A percentile compares a stretch with the other conserved stretches of the same genome.
phyloP scores from a whole-genome alignment of 92 coral and sea anemone species.

The Epizoanthus stellaris region DNA sequence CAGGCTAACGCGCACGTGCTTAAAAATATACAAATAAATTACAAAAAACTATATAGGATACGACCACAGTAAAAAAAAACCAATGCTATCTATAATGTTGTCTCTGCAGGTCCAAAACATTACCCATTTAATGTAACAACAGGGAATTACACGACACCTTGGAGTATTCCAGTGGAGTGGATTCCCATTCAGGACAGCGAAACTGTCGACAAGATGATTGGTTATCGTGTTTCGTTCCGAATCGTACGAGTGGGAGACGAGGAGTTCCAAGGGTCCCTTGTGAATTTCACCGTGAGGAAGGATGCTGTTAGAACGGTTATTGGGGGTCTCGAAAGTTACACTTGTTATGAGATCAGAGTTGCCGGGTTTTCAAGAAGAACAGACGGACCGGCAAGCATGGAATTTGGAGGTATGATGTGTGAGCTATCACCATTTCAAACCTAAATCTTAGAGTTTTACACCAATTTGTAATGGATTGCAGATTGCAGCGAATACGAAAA shows the following conservation, averaged over 20 bases:
- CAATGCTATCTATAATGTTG: neutral
- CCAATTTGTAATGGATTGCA: neutral
- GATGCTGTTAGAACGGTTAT: constrained; percentile 26
- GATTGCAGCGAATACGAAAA: too few relatives aligned
- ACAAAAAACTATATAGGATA: too few relatives aligned
- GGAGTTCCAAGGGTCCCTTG: constrained; percentile 30
- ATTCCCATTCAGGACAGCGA: constrained; percentile 55
- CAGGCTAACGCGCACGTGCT: too few relatives aligned
- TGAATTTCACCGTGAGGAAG: constrained; percentile 65
- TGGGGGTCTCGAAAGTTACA: constrained; percentile 46
- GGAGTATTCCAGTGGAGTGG: constrained; percentile 67
- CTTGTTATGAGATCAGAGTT: constrained; percentile 63
- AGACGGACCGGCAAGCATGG: constrained; percentile 57
- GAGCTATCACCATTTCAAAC: too few relatives aligned
- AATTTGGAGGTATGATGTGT: constrained; percentile 60
- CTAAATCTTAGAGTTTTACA: too few relatives aligned
- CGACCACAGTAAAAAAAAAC: too few relatives aligned
- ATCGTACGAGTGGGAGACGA: constrained; percentile 72
- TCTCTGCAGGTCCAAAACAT: constrained; percentile 53
- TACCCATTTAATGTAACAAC: constrained; percentile 69
- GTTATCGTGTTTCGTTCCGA: constrained; percentile 70
- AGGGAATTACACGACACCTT: constrained; percentile 66
- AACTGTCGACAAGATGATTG: constrained; percentile 55
- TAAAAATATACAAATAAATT: too few relatives aligned
- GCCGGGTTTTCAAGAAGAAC: constrained; percentile 70